Evolutionary conservation across 1,140 invertebrate genomes (phyloP).

Genomic region (Drosophila ercepeae): DNA sequence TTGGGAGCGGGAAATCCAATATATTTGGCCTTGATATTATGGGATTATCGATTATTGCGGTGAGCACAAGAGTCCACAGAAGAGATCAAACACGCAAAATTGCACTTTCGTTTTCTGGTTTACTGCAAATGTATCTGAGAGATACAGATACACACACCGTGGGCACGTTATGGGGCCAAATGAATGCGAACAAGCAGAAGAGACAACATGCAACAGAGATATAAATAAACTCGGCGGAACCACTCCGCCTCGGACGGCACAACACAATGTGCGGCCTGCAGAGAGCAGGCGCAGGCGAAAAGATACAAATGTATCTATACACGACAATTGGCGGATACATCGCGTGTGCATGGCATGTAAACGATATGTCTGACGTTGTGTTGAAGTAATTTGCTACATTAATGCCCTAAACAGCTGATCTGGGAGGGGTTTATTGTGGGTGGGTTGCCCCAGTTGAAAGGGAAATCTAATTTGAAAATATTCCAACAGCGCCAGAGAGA

Average conservation of each 20-base stretch:
- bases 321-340: constrained; percentile 54
- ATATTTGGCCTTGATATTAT: neutral
- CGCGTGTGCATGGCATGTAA: constrained; percentile 50
- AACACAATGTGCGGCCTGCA: constrained; percentile 17
- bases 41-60: neutral
- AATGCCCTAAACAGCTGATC: constrained; percentile 29
- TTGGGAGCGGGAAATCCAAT: constrained; percentile 7
- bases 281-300: constrained; percentile 10
- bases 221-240: constrained; percentile 54
- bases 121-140: constrained; percentile 27
- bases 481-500: neutral
- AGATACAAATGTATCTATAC: constrained; percentile 54
- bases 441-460: constrained; percentile 18
- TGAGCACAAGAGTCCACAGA: neutral
- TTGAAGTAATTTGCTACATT: constrained; percentile 32
- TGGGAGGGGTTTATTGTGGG: neutral
- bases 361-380: constrained; percentile 37
- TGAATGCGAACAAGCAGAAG: constrained; percentile 53
- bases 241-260: constrained; percentile 31
- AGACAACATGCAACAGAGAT: constrained; percentile 46
- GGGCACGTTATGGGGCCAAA: constrained; percentile 61
- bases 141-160: constrained; percentile 23
- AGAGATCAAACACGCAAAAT: constrained; percentile 6
- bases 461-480: constrained; percentile 19
- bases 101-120: constrained; percentile 67